These are phyloP conservation scores for Cataglyphis rosenhaueri DNA, from an alignment of 2,888 invertebrate genomes.

Conservation along the genomic window DNA sequence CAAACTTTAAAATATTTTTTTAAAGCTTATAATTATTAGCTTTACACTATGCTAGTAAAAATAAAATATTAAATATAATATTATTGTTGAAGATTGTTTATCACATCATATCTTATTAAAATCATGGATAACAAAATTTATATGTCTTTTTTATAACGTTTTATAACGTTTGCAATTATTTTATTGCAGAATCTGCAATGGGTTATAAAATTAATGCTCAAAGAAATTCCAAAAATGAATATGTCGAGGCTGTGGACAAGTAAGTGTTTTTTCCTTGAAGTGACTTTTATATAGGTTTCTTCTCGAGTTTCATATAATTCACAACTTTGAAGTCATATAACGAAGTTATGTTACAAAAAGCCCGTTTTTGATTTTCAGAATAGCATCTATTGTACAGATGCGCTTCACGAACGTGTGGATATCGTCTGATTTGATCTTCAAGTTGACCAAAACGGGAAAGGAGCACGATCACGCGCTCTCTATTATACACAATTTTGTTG, in stretches of 20 bases:
- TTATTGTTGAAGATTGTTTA: not conserved
- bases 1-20: not conserved
- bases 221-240: conserved; percentile 81
- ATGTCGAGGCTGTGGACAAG: conserved; percentile 84
- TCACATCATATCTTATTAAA: not conserved
- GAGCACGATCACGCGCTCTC: conserved; percentile 85
- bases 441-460: conserved; percentile 84
- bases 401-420: conserved; percentile 86
- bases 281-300: not conserved
- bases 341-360: not conserved
- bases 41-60: not conserved
- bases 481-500: conserved; percentile 87
- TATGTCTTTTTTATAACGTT: not conserved
- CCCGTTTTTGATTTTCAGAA: conserved; percentile 72
- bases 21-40: not conserved
- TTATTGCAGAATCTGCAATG: conserved; percentile 84
- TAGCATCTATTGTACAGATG: conserved; percentile 82
- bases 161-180: not conserved
- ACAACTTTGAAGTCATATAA: not conserved
- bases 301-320: not conserved
- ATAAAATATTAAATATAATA: not conserved
- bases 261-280: conserved; percentile 69
- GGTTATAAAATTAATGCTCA: conserved; percentile 85
- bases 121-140: not conserved
- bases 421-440: conserved; percentile 86